Conservation (phyloP, 1,140 invertebrate genomes). For the Saccostrea glomerata region DNA sequence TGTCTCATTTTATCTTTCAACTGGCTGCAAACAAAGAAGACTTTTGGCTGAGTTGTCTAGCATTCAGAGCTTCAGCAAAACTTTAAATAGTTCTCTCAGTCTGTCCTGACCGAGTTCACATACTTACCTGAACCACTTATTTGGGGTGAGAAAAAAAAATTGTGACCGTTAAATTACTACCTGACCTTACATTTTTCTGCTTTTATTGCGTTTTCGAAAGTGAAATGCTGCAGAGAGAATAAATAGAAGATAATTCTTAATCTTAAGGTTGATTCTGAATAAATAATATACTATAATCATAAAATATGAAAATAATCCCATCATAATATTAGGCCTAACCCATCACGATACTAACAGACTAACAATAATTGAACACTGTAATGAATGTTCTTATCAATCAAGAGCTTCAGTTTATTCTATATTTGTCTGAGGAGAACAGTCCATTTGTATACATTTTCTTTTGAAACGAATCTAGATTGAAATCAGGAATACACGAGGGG, state of each 20-base stretch:
- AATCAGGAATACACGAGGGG: constrained; percentile 5
- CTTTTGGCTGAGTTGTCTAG: neutral
- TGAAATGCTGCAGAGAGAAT: neutral
- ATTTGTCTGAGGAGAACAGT: neutral
- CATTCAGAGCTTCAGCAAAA: neutral
- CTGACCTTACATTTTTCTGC: neutral
- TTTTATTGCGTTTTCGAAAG: neutral
- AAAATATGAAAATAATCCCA: neutral
- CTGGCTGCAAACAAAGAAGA: neutral
- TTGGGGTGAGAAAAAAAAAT: neutral
- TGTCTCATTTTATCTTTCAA: constrained; percentile 5
- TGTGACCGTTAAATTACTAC: neutral
- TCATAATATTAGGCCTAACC: neutral
- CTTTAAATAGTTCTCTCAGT: neutral
- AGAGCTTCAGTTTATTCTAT: neutral
- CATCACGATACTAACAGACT: neutral
- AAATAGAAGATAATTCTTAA: neutral
- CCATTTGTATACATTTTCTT: neutral
- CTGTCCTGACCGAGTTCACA: constrained; percentile 7
- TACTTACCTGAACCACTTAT: neutral
- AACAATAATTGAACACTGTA: neutral
- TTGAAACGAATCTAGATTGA: neutral
- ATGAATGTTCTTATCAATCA: neutral
- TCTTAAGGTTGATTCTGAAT: neutral
- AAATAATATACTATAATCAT: neutral